Evolutionary conservation across 2,797 vertebrate genomes (phyloP), one percentile per base, ranked within the genome.

Genomic region (Falco peregrinus): DNA sequence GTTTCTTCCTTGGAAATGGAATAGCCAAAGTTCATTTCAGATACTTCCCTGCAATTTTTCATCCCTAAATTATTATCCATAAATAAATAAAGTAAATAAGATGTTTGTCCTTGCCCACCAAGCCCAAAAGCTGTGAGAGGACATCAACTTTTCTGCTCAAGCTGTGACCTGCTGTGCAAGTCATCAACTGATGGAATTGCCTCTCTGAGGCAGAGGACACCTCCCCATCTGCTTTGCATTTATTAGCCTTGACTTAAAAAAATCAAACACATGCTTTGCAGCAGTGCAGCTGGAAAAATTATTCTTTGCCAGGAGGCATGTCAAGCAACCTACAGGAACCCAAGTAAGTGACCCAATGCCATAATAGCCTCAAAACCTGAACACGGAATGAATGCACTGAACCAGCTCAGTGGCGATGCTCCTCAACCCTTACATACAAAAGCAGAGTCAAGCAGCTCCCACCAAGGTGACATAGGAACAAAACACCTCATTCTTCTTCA

Each of bases 161-260:
- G 71, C 68, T 94, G 82, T 41, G 48, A 83, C 89, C 60, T 65
- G 61, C 88, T 67, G 56, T 65, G 64, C 8, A 1, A 11, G 28
- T 60, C 87, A 95, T 82, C 93, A 95, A 89, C 81, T 88, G 89
- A 57, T 86, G 10, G 74, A 93, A 70, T 65, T 29, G 79, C 82
- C 20, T 86, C 76, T 93, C 80, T 1, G 3, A 90, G 65, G 76
- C 16, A 81, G n/a, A 90, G 65, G 85, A 92, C 93, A 88, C 80
- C 85, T 94, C 65, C 50, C 69, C 94, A 90, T 90, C 94, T 94
- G 92, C 82, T 93, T 92, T 92, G 82, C 71, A 78, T 78, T 87
- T 87, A 88, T 87, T 77, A 91, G 65, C 53, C 64, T 92, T 26
- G 4, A 61, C 84, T 92, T 54, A 28, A 67, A 79, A 79, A 43